Conservation (phyloP, 2,113 vertebrate genomes). For the zebrafish (Danio rerio) region GRCz12tu NC_133178.1:25781001-25781500, state of each 20-base stretch:
- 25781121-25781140: not conserved
- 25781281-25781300: not conserved
- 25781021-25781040: conserved; percentile 8
- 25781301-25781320: too few species aligned
- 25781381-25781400: too few species aligned
- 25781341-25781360: too few species aligned
- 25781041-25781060: not conserved
- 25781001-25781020: not conserved
- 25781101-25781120: not conserved
- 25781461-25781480: too few species aligned
- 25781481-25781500: too few species aligned
- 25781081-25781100: conserved; percentile 6
- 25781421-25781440: too few species aligned
- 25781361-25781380: too few species aligned
- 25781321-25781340: too few species aligned
- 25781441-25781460: too few species aligned
- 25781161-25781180: not conserved
- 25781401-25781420: too few species aligned
- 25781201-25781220: not conserved
- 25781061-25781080: not conserved
- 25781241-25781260: not conserved
- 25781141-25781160: conserved; percentile 3
- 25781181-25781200: not conserved
- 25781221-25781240: not conserved
- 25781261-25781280: not conserved